These are phyloP conservation scores for Vireo altiloquus DNA, from an alignment of 2,113 vertebrate genomes.

Conservation along the genomic window DNA sequence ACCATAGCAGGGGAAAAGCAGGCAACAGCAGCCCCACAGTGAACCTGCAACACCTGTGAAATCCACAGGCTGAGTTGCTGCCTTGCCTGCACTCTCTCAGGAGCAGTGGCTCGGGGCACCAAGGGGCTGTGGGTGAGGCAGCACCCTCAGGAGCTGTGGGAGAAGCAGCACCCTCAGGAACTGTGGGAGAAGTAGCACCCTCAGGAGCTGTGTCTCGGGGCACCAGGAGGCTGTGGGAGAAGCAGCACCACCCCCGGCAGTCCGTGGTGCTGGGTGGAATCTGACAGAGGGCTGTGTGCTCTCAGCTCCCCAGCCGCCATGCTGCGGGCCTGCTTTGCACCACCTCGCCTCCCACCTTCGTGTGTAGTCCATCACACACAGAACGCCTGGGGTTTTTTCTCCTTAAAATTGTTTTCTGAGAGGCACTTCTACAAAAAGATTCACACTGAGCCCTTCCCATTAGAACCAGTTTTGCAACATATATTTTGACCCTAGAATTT, in stretches of 20 bases:
- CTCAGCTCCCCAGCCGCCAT: fast-evolving
- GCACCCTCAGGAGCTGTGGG: no score
- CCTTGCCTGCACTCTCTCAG: not conserved
- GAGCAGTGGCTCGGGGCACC: not conserved
- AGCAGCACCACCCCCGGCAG: not conserved
- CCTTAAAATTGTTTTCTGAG: not conserved
- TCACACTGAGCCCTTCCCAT: fast-evolving
- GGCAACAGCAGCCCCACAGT: not conserved
- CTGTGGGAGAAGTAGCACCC: no score
- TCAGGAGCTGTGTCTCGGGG: no score
- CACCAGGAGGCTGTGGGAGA: no score
- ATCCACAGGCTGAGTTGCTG: not conserved
- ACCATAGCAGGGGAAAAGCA: not conserved
- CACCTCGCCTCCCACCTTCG: not conserved
- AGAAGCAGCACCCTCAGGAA: no score
- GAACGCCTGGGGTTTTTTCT: not conserved
- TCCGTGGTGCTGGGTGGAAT: fast-evolving
- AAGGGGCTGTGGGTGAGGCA: fast-evolving
- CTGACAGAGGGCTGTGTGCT: not conserved
- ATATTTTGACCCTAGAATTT: not conserved
- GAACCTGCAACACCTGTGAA: fast-evolving
- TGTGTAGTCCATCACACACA: not conserved
- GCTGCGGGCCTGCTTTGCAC: fast-evolving
- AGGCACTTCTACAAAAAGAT: not conserved
- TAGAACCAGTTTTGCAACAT: not conserved